These are phyloP conservation scores for Patiria pectinifera DNA, from an alignment of 53 echinoderm and acorn worm genomes.

Conservation along the genomic window DNA sequence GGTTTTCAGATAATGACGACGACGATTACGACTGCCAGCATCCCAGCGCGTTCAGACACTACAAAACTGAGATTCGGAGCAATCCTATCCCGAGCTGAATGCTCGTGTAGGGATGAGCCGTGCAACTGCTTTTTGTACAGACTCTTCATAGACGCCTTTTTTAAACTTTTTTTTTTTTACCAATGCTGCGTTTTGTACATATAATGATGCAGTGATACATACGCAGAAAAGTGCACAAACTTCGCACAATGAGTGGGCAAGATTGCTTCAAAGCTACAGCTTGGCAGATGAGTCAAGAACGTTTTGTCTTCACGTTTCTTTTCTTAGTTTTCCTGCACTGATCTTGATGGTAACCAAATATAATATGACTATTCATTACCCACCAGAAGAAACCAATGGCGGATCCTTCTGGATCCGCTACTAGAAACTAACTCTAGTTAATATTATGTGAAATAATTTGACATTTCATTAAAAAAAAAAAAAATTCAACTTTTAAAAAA, in stretches of 20 bases:
- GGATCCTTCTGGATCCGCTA: no score
- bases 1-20: slow-evolving; percentile 63
- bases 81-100: slow-evolving; percentile 39
- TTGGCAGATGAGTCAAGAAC: neutral
- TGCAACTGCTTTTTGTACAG: slow-evolving; percentile 44
- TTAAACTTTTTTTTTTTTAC: slow-evolving; percentile 34
- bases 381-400: no score
- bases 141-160: slow-evolving; percentile 9
- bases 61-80: slow-evolving; percentile 6
- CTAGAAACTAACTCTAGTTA: no score
- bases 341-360: no score
- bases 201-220: slow-evolving; percentile 10
- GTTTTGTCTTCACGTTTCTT: no score
- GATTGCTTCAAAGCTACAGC: neutral
- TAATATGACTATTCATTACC: no score
- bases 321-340: no score
- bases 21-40: slow-evolving; percentile 71
- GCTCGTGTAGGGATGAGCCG: neutral
- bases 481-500: no score
- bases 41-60: slow-evolving; percentile 48
- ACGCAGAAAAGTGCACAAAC: neutral
- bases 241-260: neutral
- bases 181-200: slow-evolving; percentile 56
- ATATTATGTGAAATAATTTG: no score
- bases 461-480: no score